Evolutionary conservation across 2,113 vertebrate species (phyloP), one percentile per base, ranked within the genome.

Genomic region (Amblyopsis rosae): DNA sequence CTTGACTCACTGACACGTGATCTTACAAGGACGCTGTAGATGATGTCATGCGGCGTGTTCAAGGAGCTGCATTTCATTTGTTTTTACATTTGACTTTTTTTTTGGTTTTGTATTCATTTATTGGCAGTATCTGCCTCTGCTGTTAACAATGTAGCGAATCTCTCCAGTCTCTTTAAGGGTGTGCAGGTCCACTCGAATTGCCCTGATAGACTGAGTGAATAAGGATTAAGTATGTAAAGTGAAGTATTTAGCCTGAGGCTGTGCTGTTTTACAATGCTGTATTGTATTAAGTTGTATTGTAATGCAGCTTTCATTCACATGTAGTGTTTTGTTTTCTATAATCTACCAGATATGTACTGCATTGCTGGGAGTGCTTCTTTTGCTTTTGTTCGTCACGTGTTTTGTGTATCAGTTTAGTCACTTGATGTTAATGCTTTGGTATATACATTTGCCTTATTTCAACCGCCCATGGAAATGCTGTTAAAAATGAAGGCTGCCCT

Each of bases 41-140:
- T 72, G 76, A 56, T 51, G 70, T 73, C 57, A 19, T 33, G 48
- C 67, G 64, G 66, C 64, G 65, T 0, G 67, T 78, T 35, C 72
- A 60, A 9, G 59, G n/a, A 7, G 51, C 9, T 16, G 35, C 41
- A 46, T 62, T 15, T 33, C 45, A 32, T 57, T 35, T 75, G 66
- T 77, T 76, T 69, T 80, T 60, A 68, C 62, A 13, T 51, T 80
- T 2, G 26, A 26, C 26, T 61, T 48, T 35, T 61, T 48, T 35
- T 76, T 82, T 68, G 46, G 35, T 80, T 83, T 82, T 3, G 9
- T 82, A 75, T 81, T 67, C 54, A 11, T 83, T 88, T 93, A 91
- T 92, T 88, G 91, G 92, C 91, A 93, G 91, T 90, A 92, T 93
- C 93, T 93, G 91, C 92, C 87, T 86, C 79, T 51, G 74, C 68